Evolutionary conservation across 2,113 vertebrate species (phyloP), one percentile per base, ranked within the genome.

Genomic region (Melanerpes aurifrons): DNA sequence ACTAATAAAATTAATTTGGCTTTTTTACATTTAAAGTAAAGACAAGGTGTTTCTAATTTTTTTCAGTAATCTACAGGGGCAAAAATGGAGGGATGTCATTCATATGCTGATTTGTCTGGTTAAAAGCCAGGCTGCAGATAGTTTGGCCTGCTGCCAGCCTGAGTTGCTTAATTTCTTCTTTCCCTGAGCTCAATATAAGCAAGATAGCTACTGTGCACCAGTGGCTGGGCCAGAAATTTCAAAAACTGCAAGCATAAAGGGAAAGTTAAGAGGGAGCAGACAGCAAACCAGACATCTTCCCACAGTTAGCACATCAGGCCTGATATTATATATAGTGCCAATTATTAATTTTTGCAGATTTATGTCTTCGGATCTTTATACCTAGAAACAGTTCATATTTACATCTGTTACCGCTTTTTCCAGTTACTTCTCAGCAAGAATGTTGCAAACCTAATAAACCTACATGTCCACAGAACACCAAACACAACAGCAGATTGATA

Each of bases 11-110:
- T 93, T 89, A 96, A 97, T 97, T 96, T 95, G 26, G 53, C 62
- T 83, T 7, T 89, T 96, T 95, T 95, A 97, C 96, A 85, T 94
- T 82, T 93, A 95, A 97, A 96, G 94, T 83, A 96, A 97, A 95
- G 75, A 93, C 84, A 97, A 95, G 95, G 96, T 86, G 71, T 84
- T 96, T 96, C 1, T 1, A 86, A 86, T 94, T 95, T 95, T 96
- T 96, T 96, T 90, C 58, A 92, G 87, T 92, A 95, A 97, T 84
- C 77, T 68, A 58, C 10, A 80, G 61, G 92, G 87, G 73, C 84
- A 96, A 89, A 94, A 96, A 85, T 50, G 43, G 92, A 86, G 21
- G 21, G 37, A 81, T 93, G 77, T 87, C 96, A 76, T 96, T 93
- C 95, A 89, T 82, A 90, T 73, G 62, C 45, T 85, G 73, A 93